Conservation (phyloP, 2,113 vertebrate genomes). For the Pterocles burchelli region DNA sequence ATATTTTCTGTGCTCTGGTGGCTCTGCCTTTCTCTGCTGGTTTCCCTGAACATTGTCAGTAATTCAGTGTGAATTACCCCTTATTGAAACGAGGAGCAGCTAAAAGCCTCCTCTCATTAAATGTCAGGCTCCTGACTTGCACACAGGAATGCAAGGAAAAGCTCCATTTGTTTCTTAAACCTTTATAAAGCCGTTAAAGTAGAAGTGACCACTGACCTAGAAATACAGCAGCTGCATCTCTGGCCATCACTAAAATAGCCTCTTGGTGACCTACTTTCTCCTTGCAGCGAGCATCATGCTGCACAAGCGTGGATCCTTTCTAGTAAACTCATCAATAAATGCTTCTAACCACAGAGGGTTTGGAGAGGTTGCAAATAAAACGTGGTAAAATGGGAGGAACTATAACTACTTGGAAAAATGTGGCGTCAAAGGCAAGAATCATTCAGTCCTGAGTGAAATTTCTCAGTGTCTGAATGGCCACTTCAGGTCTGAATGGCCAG, state of each 20-base stretch:
- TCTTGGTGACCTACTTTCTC: constrained; percentile 48
- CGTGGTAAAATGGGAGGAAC: not conserved
- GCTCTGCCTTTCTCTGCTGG: not conserved
- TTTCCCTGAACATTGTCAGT: not conserved
- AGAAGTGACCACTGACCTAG: constrained; percentile 48
- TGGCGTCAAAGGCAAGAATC: not conserved
- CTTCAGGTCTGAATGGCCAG: not conserved
- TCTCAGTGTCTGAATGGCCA: not conserved
- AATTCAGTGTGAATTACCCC: not conserved
- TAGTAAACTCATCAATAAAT: not conserved
- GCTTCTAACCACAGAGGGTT: not conserved
- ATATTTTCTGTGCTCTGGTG: not conserved
- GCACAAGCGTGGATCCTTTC: not conserved
- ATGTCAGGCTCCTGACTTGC: not conserved
- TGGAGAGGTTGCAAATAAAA: not conserved
- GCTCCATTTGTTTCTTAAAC: not conserved
- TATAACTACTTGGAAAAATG: not conserved
- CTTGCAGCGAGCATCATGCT: not conserved
- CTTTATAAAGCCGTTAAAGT: not conserved
- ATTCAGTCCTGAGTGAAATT: not conserved
- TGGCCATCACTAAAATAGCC: not conserved
- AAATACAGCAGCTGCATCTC: constrained; percentile 13
- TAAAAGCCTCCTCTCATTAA: not conserved
- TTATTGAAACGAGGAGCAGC: not conserved
- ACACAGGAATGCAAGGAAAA: not conserved